Base-by-base conservation (phyloP, 2,797 vertebrate genomes). In the Champsocephalus gunnari region DNA sequence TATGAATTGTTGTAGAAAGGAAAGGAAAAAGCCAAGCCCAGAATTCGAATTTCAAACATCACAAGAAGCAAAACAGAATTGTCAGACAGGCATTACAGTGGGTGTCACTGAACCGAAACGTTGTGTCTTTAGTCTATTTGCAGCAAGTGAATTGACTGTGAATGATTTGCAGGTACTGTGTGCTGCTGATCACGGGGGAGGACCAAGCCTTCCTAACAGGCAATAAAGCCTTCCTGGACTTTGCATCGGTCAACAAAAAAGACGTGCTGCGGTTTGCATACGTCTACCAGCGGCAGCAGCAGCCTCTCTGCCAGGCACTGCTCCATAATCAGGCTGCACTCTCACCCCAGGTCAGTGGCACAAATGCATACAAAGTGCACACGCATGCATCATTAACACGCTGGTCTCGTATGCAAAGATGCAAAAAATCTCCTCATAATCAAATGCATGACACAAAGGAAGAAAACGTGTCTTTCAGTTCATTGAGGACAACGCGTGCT, bases 211-310 rank as follows among this genome's bases (percentile, higher is more conserved):
- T 95, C 67, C 83, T 87, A 0, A 77, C 92, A 0, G 91, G 95
- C 45, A 98, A 97, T 0, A 95, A 96, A 49, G 95, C 96, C 0
- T 99, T 99, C 92, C 84, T 99, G 81, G 93, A 96, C 19, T 98
- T 99, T 5, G 98, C 98, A 1, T 85, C 96, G 43, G 92, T 94
- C 55, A 99, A 98, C 92, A 96, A 91, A 0, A 97, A 96, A 71
- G 98, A 98, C 51, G 95, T 96, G 0, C 85, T 99, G 83, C 94
- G 96, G 34, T 99, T 99, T 34, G 95, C 96, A n/a, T 96, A 99
- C 0, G 83, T 97, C 76, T 96, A 96, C 70, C 96, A 94, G 5
- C 91, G 79, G 1, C 95, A 94, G 49, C 98, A 99, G 92, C 95
- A 92, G 0, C 95, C 97, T 7, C 96, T 99, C 14, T 95, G 95